These are phyloP conservation scores for Peromyscus maniculatus DNA, from an alignment of 2,113 vertebrate species.

Conservation along the genomic window DNA sequence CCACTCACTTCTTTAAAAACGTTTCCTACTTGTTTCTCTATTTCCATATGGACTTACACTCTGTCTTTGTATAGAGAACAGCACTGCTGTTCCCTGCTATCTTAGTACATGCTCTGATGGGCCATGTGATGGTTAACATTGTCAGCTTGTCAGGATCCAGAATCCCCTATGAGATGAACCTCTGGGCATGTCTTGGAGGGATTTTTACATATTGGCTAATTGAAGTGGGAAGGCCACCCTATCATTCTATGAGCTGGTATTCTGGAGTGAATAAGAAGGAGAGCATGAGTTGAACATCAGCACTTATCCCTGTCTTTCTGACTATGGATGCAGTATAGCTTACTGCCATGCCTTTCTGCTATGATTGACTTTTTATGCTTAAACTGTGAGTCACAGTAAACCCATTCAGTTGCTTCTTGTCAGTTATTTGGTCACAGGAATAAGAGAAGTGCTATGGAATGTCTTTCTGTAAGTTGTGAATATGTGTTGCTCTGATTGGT, in stretches of 20 bases:
- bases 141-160: background rate
- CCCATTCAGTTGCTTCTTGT: background rate
- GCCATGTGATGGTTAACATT: background rate
- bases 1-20: background rate
- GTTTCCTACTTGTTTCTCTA: background rate
- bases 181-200: background rate
- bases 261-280: background rate
- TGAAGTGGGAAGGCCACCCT: background rate
- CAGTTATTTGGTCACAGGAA: background rate
- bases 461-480: no score
- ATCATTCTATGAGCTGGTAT: background rate
- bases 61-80: background rate
- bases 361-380: no score
- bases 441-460: background rate
- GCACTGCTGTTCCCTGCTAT: background rate
- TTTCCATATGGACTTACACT: background rate
- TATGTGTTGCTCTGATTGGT: no score
- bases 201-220: background rate
- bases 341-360: background rate
- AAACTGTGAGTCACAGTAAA: background rate
- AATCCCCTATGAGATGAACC: background rate
- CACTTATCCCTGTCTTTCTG: background rate
- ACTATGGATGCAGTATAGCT: background rate
- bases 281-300: background rate
- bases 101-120: background rate